Evolutionary conservation across 2,888 invertebrate species (phyloP), one percentile per base, ranked within the genome.

Genomic region (Caradrina kadenii): DNA sequence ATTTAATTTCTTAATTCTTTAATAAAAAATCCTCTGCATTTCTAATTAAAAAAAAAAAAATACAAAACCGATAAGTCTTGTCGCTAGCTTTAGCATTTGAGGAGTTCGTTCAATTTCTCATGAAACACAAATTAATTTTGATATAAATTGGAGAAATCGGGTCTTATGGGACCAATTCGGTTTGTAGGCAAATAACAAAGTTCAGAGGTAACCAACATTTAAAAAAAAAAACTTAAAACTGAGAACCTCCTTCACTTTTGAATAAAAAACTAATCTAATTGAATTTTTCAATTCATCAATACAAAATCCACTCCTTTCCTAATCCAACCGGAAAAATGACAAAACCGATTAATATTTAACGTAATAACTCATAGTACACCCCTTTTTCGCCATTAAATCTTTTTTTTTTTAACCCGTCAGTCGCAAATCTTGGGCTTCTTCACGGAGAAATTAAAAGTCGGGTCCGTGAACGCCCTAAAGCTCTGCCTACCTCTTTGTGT

Each of bases 381-480:
- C 93, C 91, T 87, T 90, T 87, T 85, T 73, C 66, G 76, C 82
- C n/a, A 87, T 90, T 90, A 90, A 92, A 91, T 91, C 89, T 74
- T 81, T 72, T 91, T 91, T 91, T 91, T 90, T 88, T 73, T 8
- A 89, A 88, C 80, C 88, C 90, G 90, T 92, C 91, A 90, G 82
- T 88, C 84, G 87, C 92, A 93, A 93, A 92, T 93, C 94, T 92
- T 91, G 69, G 83, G 80, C 13, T 86, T 85, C 81, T 83, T 81
- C 87, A 88, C 87, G 90, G 87, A 85, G 90, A 92, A 94, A 95
- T 95, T 95, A 94, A 95, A 95, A 94, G 93, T 93, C 93, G 93
- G 92, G 89, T 87, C 90, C 89, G 75, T 77, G 87, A 90, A 91
- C 87, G 86, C 90, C 89, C 87, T 88, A 87, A 87, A 89, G 88